A percentile compares a stretch with the other conserved stretches of the same genome.
phyloP scores from a whole-genome alignment of 1,140 invertebrate genomes.

The Drosophila bocqueti region DNA sequence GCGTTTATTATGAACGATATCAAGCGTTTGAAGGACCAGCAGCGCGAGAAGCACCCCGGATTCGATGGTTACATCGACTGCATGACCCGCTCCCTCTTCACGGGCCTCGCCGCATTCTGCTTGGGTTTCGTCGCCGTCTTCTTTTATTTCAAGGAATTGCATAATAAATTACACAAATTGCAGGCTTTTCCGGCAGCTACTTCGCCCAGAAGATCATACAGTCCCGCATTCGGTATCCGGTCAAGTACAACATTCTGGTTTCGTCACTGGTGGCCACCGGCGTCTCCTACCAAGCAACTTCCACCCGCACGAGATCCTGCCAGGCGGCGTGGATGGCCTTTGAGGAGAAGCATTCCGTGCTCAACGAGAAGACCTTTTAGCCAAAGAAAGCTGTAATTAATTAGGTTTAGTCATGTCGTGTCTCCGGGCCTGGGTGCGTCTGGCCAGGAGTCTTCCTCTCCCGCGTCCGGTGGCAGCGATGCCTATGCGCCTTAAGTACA shows the following conservation, averaged over 20 bases:
- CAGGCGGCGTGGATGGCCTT: conserved; percentile 86
- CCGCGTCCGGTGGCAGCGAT: conserved; percentile 5
- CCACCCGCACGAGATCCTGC: conserved; percentile 83
- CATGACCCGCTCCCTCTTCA: conserved; percentile 86
- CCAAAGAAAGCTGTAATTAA: conserved; percentile 2
- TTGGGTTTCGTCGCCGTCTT: conserved; percentile 81
- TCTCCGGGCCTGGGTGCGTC: conserved; percentile 14
- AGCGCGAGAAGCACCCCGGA: conserved; percentile 85
- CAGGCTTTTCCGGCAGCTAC: conserved; percentile 85
- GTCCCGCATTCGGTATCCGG: conserved; percentile 80
- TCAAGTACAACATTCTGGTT: conserved; percentile 82
- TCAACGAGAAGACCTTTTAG: conserved; percentile 75
- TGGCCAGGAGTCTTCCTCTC: conserved; percentile 13
- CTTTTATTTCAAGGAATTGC: conserved; percentile 49
- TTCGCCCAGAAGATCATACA: conserved; percentile 84
- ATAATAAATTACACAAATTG: conserved; percentile 60
- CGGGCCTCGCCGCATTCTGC: conserved; percentile 85
- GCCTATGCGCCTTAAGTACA: conserved; percentile 63
- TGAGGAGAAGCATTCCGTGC: conserved; percentile 85
- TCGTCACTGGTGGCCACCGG: conserved; percentile 81
- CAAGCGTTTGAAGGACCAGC: conserved; percentile 83
- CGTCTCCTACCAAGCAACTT: conserved; percentile 84
- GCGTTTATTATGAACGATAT: conserved; percentile 84
- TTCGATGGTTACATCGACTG: conserved; percentile 86
- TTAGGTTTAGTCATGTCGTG: conserved; percentile 54